Percentiles rank a stretch among this genome's conserved stretches.
These are phyloP conservation scores for Amiota communis DNA, from an alignment of 2,888 invertebrate genomes.

Conservation along the genomic window DNA sequence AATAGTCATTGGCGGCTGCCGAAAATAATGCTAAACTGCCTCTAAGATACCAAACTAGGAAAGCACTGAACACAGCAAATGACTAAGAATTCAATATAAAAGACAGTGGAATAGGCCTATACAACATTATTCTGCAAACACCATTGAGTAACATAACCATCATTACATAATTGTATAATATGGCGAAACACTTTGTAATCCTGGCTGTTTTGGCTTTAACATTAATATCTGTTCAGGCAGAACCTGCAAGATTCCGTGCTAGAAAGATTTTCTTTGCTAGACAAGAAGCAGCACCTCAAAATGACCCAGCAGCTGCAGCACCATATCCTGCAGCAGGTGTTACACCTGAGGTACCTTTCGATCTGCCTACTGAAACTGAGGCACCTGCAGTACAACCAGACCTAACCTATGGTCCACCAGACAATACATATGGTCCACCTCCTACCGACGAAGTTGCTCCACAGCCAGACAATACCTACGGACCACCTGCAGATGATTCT, in stretches of 20 bases:
- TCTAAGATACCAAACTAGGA: slow-evolving; percentile 1
- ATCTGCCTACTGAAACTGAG: slow-evolving; percentile 64
- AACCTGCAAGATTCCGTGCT: slow-evolving; percentile 51
- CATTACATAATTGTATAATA: slow-evolving; percentile 42
- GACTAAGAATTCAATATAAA: slow-evolving; percentile 48
- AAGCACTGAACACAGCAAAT: slow-evolving; percentile 36
- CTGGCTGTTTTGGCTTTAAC: slow-evolving; percentile 49
- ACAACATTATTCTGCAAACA: slow-evolving; percentile 55
- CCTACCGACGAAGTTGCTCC: slow-evolving; percentile 28
- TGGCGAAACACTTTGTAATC: slow-evolving; percentile 50
- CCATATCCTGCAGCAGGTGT: slow-evolving; percentile 66
- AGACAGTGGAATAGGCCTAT: slow-evolving; percentile 32
- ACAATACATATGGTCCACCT: slow-evolving; percentile 52
- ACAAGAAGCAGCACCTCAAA: slow-evolving; percentile 55
- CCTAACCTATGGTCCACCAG: slow-evolving; percentile 57
- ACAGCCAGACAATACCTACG: slow-evolving; percentile 56
- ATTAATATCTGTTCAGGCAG: slow-evolving; percentile 44
- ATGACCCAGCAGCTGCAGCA: slow-evolving; percentile 49
- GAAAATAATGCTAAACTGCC: slow-evolving; percentile 6
- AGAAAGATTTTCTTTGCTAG: slow-evolving; percentile 59
- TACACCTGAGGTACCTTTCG: slow-evolving; percentile 62
- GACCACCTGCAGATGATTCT: slow-evolving; percentile 51
- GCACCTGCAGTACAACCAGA: slow-evolving; percentile 51
- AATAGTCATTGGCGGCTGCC: slow-evolving; percentile 28
- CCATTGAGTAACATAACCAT: slow-evolving; percentile 43